A percentile compares a stretch with the other conserved stretches of the same genome.
These are phyloP conservation scores for Liposcelis brunnea DNA, from an alignment of 2,888 invertebrate genomes.

Conservation along the genomic window DNA sequence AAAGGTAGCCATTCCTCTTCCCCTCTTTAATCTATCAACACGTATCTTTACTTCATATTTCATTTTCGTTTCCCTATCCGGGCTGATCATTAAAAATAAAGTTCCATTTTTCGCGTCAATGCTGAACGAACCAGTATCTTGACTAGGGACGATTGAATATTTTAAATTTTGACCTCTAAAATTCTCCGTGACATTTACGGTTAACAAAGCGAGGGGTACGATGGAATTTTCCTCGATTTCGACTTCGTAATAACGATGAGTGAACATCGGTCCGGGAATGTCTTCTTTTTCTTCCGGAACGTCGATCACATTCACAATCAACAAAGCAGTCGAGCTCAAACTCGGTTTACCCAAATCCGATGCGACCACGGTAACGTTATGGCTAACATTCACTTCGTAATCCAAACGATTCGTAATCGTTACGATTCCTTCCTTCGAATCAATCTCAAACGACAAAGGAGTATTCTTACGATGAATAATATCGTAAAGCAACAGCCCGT, in stretches of 20 bases:
- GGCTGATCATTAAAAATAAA: slow-evolving; percentile 49
- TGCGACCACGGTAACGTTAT: slow-evolving; percentile 65
- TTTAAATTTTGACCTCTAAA: slow-evolving; percentile 37
- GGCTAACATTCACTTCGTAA: slow-evolving; percentile 43
- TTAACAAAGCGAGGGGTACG: slow-evolving; percentile 55
- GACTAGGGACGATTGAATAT: slow-evolving; percentile 19
- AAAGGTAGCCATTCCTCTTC: slow-evolving; percentile 52
- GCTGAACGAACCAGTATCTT: slow-evolving; percentile 31
- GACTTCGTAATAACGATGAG: slow-evolving; percentile 59
- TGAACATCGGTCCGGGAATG: slow-evolving; percentile 30
- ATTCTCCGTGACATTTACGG: slow-evolving; percentile 54
- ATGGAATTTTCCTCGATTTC: slow-evolving; percentile 66
- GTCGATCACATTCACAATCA: slow-evolving; percentile 48
- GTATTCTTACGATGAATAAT: slow-evolving; percentile 46
- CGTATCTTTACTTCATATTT: slow-evolving; percentile 41
- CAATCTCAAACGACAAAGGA: slow-evolving; percentile 48
- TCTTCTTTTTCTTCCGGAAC: slow-evolving; percentile 37
- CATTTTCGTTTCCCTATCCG: slow-evolving; percentile 55
- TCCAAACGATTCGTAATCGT: slow-evolving; percentile 56
- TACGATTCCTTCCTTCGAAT: slow-evolving; percentile 69
- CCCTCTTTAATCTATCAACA: slow-evolving; percentile 37
- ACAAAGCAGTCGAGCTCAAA: slow-evolving; percentile 56
- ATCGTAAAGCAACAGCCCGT: slow-evolving; percentile 64
- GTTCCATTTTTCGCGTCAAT: slow-evolving; percentile 63
- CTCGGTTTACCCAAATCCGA: slow-evolving; percentile 75